phyloP scores from a whole-genome alignment of 2,113 vertebrate species.

The Variabilichromis moorii region DNA sequence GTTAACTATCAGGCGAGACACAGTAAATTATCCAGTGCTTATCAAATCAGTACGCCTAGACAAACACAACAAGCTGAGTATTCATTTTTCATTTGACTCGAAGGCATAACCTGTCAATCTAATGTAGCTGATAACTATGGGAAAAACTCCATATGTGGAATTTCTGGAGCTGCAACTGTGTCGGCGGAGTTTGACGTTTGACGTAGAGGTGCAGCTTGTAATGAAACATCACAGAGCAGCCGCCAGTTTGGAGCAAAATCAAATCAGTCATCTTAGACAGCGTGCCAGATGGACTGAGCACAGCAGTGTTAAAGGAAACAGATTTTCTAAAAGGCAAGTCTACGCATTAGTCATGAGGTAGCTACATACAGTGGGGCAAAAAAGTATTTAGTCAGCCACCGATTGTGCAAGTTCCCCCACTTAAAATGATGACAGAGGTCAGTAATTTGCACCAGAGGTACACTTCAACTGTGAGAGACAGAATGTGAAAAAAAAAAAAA shows the following conservation, averaged over 20 bases:
- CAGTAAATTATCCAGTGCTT: neutral
- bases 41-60: neutral
- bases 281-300: neutral
- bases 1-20: neutral
- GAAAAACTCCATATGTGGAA: neutral
- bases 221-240: conserved; percentile 33
- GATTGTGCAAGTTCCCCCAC: no score
- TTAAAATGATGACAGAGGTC: no score
- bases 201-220: conserved; percentile 4
- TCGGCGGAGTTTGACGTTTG: conserved; percentile 6
- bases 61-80: neutral
- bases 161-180: neutral
- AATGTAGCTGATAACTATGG: neutral
- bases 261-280: conserved; percentile 9
- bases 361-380: neutral
- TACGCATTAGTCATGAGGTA: neutral
- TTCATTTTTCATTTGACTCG: neutral
- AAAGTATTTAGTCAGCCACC: no score
- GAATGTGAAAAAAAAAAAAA: no score
- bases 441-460: no score
- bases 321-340: neutral
- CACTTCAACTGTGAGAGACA: no score
- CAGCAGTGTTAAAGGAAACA: neutral
- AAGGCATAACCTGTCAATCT: neutral
- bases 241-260: neutral